These are phyloP conservation scores for Darevskia nairensis DNA, from an alignment of 2,797 vertebrate genomes.

Conservation along the genomic window DNA sequence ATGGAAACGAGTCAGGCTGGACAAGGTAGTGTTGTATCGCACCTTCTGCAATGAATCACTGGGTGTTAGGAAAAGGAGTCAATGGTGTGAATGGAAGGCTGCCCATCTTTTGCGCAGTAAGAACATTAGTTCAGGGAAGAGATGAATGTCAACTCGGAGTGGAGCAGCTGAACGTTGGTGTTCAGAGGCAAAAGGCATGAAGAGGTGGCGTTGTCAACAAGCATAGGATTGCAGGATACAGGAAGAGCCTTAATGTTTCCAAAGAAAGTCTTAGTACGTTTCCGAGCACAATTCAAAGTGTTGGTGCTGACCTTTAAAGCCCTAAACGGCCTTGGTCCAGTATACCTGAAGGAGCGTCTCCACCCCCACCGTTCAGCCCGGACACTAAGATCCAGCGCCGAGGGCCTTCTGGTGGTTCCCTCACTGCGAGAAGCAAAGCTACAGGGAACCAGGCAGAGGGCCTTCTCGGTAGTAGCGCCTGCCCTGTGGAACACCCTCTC, in stretches of 20 bases:
- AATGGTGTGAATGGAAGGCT: not conserved
- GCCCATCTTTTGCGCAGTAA: not conserved
- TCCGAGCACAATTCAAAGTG: too few relatives aligned
- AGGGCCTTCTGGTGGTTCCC: too few relatives aligned
- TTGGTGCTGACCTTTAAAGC: too few relatives aligned
- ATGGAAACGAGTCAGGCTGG: conserved; percentile 30
- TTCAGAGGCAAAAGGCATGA: not conserved
- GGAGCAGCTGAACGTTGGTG: not conserved
- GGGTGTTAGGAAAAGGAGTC: not conserved
- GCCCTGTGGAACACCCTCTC: too few relatives aligned
- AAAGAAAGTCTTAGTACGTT: too few relatives aligned
- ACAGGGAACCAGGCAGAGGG: too few relatives aligned
- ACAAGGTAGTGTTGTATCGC: not conserved
- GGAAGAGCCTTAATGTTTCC: not conserved
- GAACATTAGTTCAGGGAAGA: not conserved
- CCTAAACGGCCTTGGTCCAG: too few relatives aligned
- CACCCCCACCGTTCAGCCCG: too few relatives aligned
- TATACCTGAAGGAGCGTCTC: too few relatives aligned
- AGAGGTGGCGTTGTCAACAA: not conserved
- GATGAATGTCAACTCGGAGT: accelerated
- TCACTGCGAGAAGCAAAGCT: too few relatives aligned
- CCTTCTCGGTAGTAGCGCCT: too few relatives aligned
- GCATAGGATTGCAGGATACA: not conserved
- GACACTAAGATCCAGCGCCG: too few relatives aligned
- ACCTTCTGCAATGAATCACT: not conserved